Evolutionary conservation across 2,113 vertebrate genomes (phyloP).

Genomic region (Hemiscyllium ocellatum): DNA sequence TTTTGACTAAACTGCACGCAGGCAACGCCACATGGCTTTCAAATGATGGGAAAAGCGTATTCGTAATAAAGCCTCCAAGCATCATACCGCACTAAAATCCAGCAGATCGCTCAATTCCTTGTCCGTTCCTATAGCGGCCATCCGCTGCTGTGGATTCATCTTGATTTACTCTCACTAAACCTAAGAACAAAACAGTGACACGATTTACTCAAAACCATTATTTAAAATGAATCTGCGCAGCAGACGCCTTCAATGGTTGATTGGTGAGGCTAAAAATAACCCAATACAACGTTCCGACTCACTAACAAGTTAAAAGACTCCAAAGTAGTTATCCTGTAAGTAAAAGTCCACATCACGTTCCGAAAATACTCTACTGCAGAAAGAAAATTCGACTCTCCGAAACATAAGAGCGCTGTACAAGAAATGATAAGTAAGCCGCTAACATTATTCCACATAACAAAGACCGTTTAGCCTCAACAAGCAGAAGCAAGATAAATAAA

Average conservation of each 20-base stretch:
- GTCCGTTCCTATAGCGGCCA: constrained; percentile 96
- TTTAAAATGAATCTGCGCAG: background rate
- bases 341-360: background rate
- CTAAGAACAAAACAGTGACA: constrained; percentile 55
- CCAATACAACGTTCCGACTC: background rate
- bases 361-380: background rate
- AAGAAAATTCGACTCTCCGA: background rate
- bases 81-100: constrained; percentile 94
- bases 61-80: constrained; percentile 10
- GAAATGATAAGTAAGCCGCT: background rate
- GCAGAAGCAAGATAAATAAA: background rate
- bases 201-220: constrained; percentile 23
- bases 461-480: background rate
- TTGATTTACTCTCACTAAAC: constrained; percentile 66
- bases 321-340: background rate
- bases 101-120: constrained; percentile 98
- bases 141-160: constrained; percentile 98
- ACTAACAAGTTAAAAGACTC: background rate
- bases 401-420: background rate
- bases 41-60: background rate
- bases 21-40: constrained; percentile 37
- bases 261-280: background rate
- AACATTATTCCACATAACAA: constrained; percentile 9
- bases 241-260: background rate
- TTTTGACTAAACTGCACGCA: constrained; percentile 44